Conservation (phyloP, 2,888 invertebrate species). For the Carpatolechia fugitivella region DNA sequence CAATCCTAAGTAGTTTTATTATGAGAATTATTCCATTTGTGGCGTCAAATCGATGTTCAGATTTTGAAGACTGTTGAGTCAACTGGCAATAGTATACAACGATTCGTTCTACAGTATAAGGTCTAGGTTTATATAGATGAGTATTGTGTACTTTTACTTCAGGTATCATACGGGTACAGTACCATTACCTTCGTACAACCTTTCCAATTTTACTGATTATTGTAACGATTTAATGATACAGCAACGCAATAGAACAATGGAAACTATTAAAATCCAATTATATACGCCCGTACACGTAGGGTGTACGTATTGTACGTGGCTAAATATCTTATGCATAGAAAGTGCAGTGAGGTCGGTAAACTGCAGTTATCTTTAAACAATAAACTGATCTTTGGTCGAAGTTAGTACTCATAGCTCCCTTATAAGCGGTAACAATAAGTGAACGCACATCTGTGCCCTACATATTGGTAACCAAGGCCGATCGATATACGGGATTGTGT, state of each 20-base stretch:
- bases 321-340: neutral
- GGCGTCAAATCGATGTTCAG: too few relatives aligned
- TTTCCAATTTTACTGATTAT: neutral
- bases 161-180: too few relatives aligned
- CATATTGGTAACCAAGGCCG: constrained; percentile 50
- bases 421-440: constrained; percentile 15
- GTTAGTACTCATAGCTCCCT: neutral
- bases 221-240: neutral
- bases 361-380: constrained; percentile 6
- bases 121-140: too few relatives aligned
- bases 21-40: too few relatives aligned
- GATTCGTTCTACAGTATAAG: too few relatives aligned
- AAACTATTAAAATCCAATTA: constrained; percentile 6
- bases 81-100: too few relatives aligned
- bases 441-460: constrained; percentile 61
- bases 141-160: too few relatives aligned
- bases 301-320: neutral
- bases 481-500: constrained; percentile 17
- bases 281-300: neutral
- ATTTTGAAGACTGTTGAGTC: too few relatives aligned
- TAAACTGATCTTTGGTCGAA: constrained; percentile 1
- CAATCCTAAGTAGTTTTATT: too few relatives aligned
- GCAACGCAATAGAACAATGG: constrained; percentile 5
- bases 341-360: constrained; percentile 5
- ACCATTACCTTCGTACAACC: too few relatives aligned